Evolutionary conservation across 2,113 vertebrate species (phyloP).

Genomic region (Pionites leucogaster): DNA sequence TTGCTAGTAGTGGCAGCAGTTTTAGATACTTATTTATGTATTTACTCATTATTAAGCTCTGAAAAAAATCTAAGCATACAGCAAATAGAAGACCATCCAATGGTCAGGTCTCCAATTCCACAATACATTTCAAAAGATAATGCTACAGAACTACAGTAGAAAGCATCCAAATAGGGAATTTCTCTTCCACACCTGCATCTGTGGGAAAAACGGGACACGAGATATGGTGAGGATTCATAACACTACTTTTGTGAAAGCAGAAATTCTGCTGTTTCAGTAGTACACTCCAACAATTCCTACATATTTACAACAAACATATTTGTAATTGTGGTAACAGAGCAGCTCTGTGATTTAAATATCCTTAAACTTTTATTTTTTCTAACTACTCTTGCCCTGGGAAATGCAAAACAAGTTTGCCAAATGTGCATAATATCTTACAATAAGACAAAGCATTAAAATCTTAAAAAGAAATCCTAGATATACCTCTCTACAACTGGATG

Average conservation of each 20-base stretch:
- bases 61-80: not conserved
- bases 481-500: not conserved
- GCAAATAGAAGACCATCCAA: not conserved
- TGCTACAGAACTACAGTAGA: not conserved
- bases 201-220: not conserved
- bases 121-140: not conserved
- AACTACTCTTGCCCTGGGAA: not conserved
- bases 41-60: not conserved
- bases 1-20: not conserved
- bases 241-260: not conserved
- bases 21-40: not conserved
- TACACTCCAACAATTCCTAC: not conserved
- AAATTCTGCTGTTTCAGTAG: not conserved
- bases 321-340: not conserved
- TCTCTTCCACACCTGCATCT: not conserved
- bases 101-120: not conserved
- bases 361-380: not conserved
- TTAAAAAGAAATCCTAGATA: not conserved
- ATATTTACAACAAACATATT: not conserved
- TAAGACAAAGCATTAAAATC: not conserved
- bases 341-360: not conserved
- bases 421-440: fast-evolving
- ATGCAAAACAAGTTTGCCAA: not conserved
- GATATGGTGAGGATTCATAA: not conserved
- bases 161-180: not conserved